Base-by-base conservation (phyloP, 2,888 invertebrate species). In the Caenorhabditis uteleia region DNA sequence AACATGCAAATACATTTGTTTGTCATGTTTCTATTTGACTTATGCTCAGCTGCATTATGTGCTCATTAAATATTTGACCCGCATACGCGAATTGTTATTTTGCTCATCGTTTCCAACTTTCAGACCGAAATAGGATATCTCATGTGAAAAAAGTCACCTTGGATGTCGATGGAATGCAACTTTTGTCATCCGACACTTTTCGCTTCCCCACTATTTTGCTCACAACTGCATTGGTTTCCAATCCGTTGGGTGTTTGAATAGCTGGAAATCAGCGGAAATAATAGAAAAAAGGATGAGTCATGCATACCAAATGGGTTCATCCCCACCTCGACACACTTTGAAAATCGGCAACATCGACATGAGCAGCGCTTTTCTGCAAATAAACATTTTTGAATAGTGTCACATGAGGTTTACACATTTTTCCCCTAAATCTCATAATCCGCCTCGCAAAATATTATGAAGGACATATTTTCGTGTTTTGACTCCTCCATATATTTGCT, bases 281-380 rank as follows among this genome's bases (percentile, higher is more conserved):
- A 25, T 26, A 33, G 29, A 47, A 20, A 8, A 43, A 53, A 16
- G 20, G 21, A 54, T 60, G 43, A 54, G 33, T 48, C 58, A 47
- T 20, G 10, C 20, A 16, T 59, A 58, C 72, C 71, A 29, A 62
- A 38, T 16, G 66, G 66, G 45, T 72, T 72, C 72, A 72, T 72
- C 21, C 72, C 72, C 12, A 69, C 68, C 42, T 68, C 58, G 21
- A 69, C 72, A 38, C 72, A 72, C 25, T 68, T 68, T 45, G 54
- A 29, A 27, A 67, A 72, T 12, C 72, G 66, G 20, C 72, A 72
- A 10, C 64, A 53, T 31, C 72, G 57, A 36, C 72, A 72, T 16
- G 64, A 60, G 27, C 68, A 69, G 10, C 67, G 57, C 36, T 61
- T 49, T 31, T 72, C 72, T 72, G 54, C 44, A 59, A 55, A 54